Evolutionary conservation across 2,888 invertebrate genomes (phyloP).

Genomic region (Folsomia manolachei): DNA sequence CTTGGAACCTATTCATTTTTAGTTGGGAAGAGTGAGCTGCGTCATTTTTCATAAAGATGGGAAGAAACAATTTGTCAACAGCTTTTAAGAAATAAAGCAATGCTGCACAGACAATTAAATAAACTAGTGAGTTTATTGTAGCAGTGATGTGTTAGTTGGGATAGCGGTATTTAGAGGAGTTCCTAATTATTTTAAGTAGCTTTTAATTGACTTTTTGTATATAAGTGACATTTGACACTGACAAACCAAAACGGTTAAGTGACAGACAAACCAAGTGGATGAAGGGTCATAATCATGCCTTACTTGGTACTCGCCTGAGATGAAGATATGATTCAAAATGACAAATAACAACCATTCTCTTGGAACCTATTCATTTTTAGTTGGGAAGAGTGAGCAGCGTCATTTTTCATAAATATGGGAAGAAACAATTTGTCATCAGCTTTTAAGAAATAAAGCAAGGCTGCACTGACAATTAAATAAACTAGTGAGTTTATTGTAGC

Average conservation of each 20-base stretch:
- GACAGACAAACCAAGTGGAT: constrained; percentile 17
- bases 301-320: not conserved
- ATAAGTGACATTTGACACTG: constrained; percentile 14
- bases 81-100: too few relatives aligned
- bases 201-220: too few relatives aligned
- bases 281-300: not conserved
- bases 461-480: too few relatives aligned
- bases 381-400: not conserved
- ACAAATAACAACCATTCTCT: not conserved
- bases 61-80: too few relatives aligned
- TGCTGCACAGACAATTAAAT: too few relatives aligned
- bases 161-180: not conserved
- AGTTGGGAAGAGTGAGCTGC: not conserved
- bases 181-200: too few relatives aligned
- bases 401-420: too few relatives aligned
- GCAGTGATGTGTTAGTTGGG: too few relatives aligned
- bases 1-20: not conserved
- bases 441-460: too few relatives aligned
- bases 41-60: not conserved
- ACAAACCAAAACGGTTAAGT: constrained; percentile 16
- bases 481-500: too few relatives aligned
- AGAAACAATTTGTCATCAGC: too few relatives aligned
- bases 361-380: not conserved
- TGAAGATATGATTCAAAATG: constrained; percentile 1
- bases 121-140: too few relatives aligned